Evolutionary conservation across 1,140 invertebrate species (phyloP), one percentile per base, ranked within the genome.

Genomic region (Phymorhynchus buccinoides): DNA sequence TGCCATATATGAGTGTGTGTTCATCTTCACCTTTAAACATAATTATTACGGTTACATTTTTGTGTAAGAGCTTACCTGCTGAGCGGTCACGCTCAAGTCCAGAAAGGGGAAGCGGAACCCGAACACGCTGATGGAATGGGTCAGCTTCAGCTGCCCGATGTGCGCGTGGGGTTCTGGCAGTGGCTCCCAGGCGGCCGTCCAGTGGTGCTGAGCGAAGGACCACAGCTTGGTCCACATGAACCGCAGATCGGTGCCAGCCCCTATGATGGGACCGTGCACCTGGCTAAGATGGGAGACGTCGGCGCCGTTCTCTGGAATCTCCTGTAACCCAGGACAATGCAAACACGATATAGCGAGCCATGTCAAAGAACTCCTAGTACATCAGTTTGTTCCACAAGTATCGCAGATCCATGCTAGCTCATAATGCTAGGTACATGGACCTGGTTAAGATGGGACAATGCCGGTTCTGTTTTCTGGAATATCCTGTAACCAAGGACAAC

Each of bases 291-390:
- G 97, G 0, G 96, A 95, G 1, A 96, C 94, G 91, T 98, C 97
- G 0, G 97, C 96, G 0, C 97, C 97, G 89, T 98, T 98, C 93
- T 98, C 97, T 0, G 97, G 97, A 71, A 98, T 96, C 90, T 98
- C 97, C 96, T 98, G 91, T n/a, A n/a, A n/a, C n/a, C n/a, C n/a
- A n/a, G n/a, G n/a, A n/a, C n/a, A n/a, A n/a, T n/a, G n/a, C n/a
- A n/a, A n/a, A n/a, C n/a, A n/a, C n/a, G n/a, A n/a, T n/a, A n/a
- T n/a, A n/a, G n/a, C n/a, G n/a, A n/a, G n/a, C n/a, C n/a, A n/a
- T n/a, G n/a, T n/a, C n/a, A n/a, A n/a, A n/a, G n/a, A n/a, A n/a
- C n/a, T n/a, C n/a, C n/a, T n/a, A n/a, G n/a, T n/a, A n/a, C n/a
- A n/a, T n/a, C n/a, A n/a, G n/a, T n/a, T n/a, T n/a, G n/a, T n/a